Evolutionary conservation across 2,888 invertebrate species (phyloP), one percentile per base, ranked within the genome.

Genomic region (Trachelus stipa): DNA sequence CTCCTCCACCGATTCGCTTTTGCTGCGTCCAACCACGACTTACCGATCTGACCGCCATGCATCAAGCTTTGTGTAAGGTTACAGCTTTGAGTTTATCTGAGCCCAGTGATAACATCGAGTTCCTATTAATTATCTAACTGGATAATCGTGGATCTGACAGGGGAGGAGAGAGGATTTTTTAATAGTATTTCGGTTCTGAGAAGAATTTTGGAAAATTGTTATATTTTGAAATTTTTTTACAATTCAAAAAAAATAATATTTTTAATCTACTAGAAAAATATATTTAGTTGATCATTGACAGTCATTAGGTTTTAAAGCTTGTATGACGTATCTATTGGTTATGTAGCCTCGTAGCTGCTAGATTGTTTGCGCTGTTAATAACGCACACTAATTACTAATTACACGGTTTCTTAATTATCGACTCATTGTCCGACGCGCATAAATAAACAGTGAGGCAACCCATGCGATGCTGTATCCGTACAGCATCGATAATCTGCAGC

Each of bases 361-460:
- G 78, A 80, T 81, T 80, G 79, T 83, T 81, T 81, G 80, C 80
- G 73, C 78, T 76, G 78, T 80, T 81, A 81, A 82, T 82, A 80
- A 80, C 74, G 79, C 76, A 79, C 81, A 82, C 82, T 87, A 87
- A 87, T 87, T 85, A 82, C 80, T 85, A 83, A 87, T 87, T 87
- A 85, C 84, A 84, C 81, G 83, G 82, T 78, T 81, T 82, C 83
- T 84, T 86, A 86, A 87, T 87, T 87, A 87, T 85, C 85, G 83
- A 73, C 83, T 83, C 82, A 84, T 86, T 84, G 85, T 83, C 79
- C 80, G 77, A 40, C 74, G 75, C 34, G n/a, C 78, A 83, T 83
- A 83, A 85, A 84, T 84, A 85, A 80, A 75, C 34, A 12, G 68
- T 71, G 73, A 34, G 73, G 34, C 35, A 30, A 76, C 73, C 30